These are phyloP conservation scores for Diarsia dahlii DNA, from an alignment of 2,888 invertebrate species.

Conservation along the genomic window DNA sequence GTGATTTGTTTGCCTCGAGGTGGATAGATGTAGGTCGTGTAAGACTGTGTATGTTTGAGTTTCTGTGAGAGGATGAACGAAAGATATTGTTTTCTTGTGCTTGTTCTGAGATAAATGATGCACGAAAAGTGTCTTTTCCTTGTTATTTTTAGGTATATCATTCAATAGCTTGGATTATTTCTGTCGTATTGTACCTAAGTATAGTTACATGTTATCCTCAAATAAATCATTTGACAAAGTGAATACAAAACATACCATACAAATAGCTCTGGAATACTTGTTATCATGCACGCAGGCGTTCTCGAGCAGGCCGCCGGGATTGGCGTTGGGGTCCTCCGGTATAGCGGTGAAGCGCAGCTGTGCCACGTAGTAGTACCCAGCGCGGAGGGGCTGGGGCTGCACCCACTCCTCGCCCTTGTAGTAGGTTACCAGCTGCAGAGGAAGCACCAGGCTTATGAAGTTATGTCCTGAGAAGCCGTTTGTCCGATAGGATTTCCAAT, in stretches of 20 bases:
- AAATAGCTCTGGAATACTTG: conserved; percentile 68
- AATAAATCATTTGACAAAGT: neutral
- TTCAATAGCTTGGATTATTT: no score
- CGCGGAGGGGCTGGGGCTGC: conserved; percentile 66
- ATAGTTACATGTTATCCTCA: no score
- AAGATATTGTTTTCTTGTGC: no score
- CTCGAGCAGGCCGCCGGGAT: conserved; percentile 67
- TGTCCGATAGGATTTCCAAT: neutral
- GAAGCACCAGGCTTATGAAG: conserved; percentile 21
- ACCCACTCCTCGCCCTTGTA: conserved; percentile 76
- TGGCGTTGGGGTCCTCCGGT: conserved; percentile 67
- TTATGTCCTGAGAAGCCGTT: neutral
- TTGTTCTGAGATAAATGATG: no score
- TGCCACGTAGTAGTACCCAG: conserved; percentile 75
- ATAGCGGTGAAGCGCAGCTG: conserved; percentile 74
- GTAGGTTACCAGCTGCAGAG: conserved; percentile 78
- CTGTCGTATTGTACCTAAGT: no score
- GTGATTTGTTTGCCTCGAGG: no score
- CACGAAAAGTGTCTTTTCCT: no score
- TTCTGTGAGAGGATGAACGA: no score
- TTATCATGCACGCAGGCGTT: conserved; percentile 64
- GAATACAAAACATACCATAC: conserved; percentile 70
- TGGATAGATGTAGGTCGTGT: no score
- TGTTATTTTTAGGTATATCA: no score
- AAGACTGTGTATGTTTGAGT: no score